A percentile compares a stretch with the other conserved stretches of the same genome.
These are phyloP conservation scores for Standfussiana lucernea DNA, from an alignment of 2,888 invertebrate species.

Conservation along the genomic window DNA sequence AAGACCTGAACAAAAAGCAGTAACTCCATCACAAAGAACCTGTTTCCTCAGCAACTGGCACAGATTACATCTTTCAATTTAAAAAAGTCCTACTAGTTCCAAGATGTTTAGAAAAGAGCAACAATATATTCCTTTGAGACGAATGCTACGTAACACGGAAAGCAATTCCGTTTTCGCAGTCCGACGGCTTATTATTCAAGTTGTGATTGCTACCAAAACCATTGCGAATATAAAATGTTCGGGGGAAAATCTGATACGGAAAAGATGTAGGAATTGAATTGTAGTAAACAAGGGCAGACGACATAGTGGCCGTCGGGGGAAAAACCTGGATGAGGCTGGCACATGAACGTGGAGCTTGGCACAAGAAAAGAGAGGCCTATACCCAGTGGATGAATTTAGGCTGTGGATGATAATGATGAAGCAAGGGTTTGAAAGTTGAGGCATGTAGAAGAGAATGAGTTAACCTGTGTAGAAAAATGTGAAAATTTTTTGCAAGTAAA, in stretches of 20 bases:
- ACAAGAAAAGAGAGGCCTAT: too few relatives aligned
- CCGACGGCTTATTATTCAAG: constrained; percentile 63
- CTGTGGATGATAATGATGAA: too few relatives aligned
- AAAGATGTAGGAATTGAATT: constrained; percentile 13
- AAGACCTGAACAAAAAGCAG: constrained; percentile 59
- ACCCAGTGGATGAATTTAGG: too few relatives aligned
- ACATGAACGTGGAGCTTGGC: too few relatives aligned
- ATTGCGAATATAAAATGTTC: constrained; percentile 53
- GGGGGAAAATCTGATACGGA: constrained; percentile 40
- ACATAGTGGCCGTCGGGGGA: too few relatives aligned
- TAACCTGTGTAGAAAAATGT: neutral
- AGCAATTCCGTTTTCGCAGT: constrained; percentile 68
- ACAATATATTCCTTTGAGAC: constrained; percentile 62
- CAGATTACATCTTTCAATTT: constrained; percentile 85
- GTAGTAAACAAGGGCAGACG: neutral
- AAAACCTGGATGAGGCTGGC: too few relatives aligned
- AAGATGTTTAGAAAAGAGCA: constrained; percentile 63
- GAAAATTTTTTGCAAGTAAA: neutral
- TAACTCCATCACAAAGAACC: constrained; percentile 40
- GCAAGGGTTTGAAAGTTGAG: neutral
- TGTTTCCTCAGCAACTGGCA: constrained; percentile 64
- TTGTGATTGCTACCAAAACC: constrained; percentile 60
- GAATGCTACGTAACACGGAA: constrained; percentile 61
- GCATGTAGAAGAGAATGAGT: neutral
- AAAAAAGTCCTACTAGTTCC: constrained; percentile 73